Evolutionary conservation across 2,888 invertebrate species (phyloP).

Genomic region (Caenorhabditis plicata): DNA sequence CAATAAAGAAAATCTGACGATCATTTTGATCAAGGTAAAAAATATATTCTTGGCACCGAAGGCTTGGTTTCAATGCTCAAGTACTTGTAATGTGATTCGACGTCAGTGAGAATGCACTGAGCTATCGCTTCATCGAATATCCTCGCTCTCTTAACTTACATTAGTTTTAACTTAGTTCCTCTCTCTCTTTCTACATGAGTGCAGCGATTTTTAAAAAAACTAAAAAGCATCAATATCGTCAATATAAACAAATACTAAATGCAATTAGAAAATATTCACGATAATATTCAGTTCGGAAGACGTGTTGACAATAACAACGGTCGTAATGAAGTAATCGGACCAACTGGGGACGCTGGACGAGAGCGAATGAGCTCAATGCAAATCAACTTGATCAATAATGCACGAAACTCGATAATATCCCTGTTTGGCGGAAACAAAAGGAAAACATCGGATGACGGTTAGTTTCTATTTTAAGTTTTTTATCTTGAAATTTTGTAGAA

Average conservation of each 20-base stretch:
- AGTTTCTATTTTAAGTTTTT: background rate
- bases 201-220: too few species aligned
- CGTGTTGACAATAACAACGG: conserved; percentile 14
- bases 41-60: too few species aligned
- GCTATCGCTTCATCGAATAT: too few species aligned
- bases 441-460: conserved; percentile 4
- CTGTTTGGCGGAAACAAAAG: conserved; percentile 20
- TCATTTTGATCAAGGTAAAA: too few species aligned
- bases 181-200: too few species aligned
- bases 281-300: conserved; percentile 23
- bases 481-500: background rate
- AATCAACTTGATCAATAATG: conserved; percentile 35
- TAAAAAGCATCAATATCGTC: too few species aligned
- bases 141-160: too few species aligned
- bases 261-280: background rate
- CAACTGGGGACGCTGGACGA: conserved; percentile 18
- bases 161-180: too few species aligned
- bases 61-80: too few species aligned
- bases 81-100: too few species aligned
- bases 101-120: too few species aligned
- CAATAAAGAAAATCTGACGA: too few species aligned
- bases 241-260: background rate
- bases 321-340: conserved; percentile 26
- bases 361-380: conserved; percentile 32
- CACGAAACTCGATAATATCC: conserved; percentile 43